Conservation (phyloP, 2,113 vertebrate genomes). For the Percopsis transmontana region DNA sequence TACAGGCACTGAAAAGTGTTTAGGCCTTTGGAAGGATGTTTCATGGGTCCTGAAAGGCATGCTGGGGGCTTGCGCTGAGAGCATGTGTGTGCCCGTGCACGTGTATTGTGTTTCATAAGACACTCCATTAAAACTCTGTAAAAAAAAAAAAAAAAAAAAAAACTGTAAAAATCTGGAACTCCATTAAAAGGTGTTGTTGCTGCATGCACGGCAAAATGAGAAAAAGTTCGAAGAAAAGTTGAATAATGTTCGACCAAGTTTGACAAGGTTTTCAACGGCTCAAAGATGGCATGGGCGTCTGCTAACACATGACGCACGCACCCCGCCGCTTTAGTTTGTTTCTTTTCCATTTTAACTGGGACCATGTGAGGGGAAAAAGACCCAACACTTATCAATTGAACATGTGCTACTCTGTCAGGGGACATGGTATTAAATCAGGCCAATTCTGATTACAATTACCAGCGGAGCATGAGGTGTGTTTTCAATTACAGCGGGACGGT, state of each 20-base stretch:
- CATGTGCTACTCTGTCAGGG: not conserved
- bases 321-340: no score
- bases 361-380: not conserved
- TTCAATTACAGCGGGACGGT: not conserved
- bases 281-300: not conserved
- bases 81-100: not conserved
- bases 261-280: not conserved
- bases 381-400: not conserved
- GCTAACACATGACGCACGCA: not conserved
- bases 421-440: not conserved
- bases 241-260: not conserved
- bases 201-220: no score
- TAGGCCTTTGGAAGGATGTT: not conserved
- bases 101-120: not conserved
- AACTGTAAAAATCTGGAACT: no score
- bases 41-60: constrained; percentile 1
- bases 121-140: no score
- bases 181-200: no score
- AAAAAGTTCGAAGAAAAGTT: not conserved
- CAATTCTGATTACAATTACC: not conserved
- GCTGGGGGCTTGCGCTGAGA: not conserved
- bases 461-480: not conserved
- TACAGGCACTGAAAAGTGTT: not conserved
- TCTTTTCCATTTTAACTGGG: no score
- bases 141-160: no score